These are phyloP conservation scores for Barbus barbus DNA, from an alignment of 2,113 vertebrate species.

Conservation along the genomic window DNA sequence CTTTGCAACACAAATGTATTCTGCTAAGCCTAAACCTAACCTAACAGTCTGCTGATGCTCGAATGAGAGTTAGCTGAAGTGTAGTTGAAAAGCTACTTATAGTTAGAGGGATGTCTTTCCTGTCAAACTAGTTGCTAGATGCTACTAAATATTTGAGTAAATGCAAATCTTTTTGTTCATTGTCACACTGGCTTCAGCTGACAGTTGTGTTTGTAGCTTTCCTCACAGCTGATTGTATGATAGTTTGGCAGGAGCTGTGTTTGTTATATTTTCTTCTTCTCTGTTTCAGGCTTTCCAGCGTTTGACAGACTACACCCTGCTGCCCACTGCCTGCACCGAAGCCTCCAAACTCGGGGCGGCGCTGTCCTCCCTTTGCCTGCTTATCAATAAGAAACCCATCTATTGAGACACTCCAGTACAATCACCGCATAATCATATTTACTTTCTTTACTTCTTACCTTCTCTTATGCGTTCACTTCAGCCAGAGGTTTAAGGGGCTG, in stretches of 20 bases:
- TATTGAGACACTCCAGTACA: conserved; percentile 56
- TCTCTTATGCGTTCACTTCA: neutral
- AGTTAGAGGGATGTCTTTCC: too few species aligned
- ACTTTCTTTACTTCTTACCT: neutral
- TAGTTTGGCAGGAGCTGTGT: neutral
- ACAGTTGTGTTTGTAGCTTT: neutral
- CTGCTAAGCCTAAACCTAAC: too few species aligned
- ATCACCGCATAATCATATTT: neutral
- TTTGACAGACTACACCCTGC: conserved; percentile 84
- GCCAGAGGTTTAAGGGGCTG: neutral
- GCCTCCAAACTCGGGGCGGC: conserved; percentile 82
- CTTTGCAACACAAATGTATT: too few species aligned
- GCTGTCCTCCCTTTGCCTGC: conserved; percentile 86
- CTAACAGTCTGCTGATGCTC: too few species aligned
- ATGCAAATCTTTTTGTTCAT: neutral
- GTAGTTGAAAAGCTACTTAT: too few species aligned
- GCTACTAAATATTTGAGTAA: neutral
- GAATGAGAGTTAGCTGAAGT: neutral
- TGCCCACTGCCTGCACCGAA: conserved; percentile 88
- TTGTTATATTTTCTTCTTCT: conserved; percentile 4
- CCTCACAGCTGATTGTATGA: neutral
- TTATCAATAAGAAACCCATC: conserved; percentile 83
- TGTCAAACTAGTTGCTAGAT: neutral
- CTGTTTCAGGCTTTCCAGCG: conserved; percentile 83
- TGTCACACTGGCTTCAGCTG: too few species aligned